Evolutionary conservation across 2,888 invertebrate species (phyloP).

Genomic region (Tetrapedia diversipes): DNA sequence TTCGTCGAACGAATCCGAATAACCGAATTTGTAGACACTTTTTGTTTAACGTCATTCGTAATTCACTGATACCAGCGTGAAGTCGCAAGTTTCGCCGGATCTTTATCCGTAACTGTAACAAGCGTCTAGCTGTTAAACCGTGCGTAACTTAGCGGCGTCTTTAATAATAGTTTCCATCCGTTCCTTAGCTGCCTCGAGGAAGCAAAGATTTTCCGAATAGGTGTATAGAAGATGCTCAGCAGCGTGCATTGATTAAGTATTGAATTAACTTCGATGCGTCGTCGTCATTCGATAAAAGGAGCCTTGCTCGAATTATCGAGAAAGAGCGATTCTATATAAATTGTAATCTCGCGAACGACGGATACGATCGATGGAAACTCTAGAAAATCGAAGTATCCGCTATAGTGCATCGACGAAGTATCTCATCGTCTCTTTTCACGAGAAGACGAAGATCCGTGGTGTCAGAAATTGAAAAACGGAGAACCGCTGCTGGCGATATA

Average conservation of each 20-base stretch:
- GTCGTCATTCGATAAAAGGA: background rate
- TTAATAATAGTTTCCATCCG: constrained; percentile 39
- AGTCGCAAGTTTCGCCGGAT: constrained; percentile 20
- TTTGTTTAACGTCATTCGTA: background rate
- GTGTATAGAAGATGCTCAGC: background rate
- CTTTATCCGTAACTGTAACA: constrained; percentile 17
- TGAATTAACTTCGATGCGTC: constrained; percentile 41
- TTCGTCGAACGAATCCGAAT: background rate
- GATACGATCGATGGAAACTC: background rate
- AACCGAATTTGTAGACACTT: background rate
- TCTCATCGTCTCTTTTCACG: background rate
- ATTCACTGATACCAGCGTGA: constrained; percentile 23
- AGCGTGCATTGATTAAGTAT: constrained; percentile 34
- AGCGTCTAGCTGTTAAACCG: constrained; percentile 54
- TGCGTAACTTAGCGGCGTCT: constrained; percentile 35
- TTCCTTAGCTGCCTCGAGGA: constrained; percentile 4
- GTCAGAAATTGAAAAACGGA: constrained; percentile 60
- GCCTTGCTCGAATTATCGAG: constrained; percentile 1
- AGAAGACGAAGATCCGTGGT: constrained; percentile 29
- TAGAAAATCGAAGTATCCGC: background rate
- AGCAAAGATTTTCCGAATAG: constrained; percentile 24
- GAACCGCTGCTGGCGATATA: constrained; percentile 71
- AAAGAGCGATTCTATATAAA: background rate
- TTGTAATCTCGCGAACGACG: too few species aligned
- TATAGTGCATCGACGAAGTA: background rate